A percentile compares a stretch with the other conserved stretches of the same genome.
phyloP scores from a whole-genome alignment of 2,888 invertebrate genomes.

The Deilephila elpenor region DNA sequence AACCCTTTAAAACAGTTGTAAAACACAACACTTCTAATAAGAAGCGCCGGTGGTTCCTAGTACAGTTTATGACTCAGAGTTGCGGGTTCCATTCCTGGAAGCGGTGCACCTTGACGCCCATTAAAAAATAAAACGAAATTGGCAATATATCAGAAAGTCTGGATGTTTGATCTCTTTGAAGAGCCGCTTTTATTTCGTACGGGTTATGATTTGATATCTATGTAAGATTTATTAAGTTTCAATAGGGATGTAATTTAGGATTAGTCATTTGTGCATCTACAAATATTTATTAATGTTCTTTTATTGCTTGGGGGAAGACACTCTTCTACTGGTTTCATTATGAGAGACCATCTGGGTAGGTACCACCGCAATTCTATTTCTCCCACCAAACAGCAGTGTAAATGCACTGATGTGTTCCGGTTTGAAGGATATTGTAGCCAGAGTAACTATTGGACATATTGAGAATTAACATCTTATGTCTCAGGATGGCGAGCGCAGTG shows the following conservation, averaged over 20 bases:
- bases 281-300: no score
- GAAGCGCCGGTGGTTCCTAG: constrained; percentile 42
- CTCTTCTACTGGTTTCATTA: no score
- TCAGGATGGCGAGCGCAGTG: no score
- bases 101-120: constrained; percentile 33
- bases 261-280: background rate
- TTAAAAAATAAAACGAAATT: constrained; percentile 25
- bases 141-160: constrained; percentile 28
- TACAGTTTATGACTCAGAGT: constrained; percentile 56
- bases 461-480: no score
- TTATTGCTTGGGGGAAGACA: no score
- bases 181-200: constrained; percentile 13
- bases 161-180: constrained; percentile 18
- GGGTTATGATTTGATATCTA: constrained; percentile 7
- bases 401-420: no score
- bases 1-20: constrained; percentile 29
- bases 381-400: no score
- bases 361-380: no score
- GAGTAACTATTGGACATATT: no score
- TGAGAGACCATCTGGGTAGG: no score
- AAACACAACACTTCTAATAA: constrained; percentile 32
- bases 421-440: no score
- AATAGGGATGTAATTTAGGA: background rate
- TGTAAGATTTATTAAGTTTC: background rate
- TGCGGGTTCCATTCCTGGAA: constrained; percentile 53